Conservation (phyloP, 2,113 vertebrate species). For the Sturnus vulgaris region DNA sequence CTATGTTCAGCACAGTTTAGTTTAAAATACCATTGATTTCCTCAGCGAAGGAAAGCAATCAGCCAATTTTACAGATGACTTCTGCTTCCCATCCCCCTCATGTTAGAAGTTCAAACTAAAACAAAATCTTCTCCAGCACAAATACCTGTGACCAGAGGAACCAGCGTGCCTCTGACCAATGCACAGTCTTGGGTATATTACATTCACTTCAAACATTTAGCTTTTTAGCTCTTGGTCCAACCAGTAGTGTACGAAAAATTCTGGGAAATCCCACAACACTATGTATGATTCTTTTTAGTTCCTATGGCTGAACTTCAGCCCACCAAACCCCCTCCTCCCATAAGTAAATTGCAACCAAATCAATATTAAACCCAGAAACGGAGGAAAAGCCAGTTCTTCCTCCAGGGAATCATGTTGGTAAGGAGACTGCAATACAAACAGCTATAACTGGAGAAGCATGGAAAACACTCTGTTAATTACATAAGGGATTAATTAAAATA, state of each 20-base stretch:
- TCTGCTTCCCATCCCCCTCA: not conserved
- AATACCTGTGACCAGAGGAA: not conserved
- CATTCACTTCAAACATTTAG: not conserved
- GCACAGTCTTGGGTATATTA: not conserved
- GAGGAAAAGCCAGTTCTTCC: not conserved
- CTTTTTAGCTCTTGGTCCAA: not conserved
- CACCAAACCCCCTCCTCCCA: not conserved
- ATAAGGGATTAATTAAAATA: not conserved
- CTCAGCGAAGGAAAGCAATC: not conserved
- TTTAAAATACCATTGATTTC: constrained; percentile 55
- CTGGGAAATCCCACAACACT: not conserved
- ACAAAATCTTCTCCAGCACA: not conserved
- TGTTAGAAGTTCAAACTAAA: constrained; percentile 21
- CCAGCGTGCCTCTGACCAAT: not conserved
- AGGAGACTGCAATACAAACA: not conserved
- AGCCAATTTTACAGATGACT: constrained; percentile 13
- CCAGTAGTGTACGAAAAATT: not conserved
- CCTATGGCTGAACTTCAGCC: not conserved
- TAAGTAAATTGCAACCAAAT: not conserved
- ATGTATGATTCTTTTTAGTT: not conserved
- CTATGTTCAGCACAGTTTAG: constrained; percentile 19
- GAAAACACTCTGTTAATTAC: not conserved
- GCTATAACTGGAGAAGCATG: not conserved
- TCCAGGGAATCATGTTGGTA: not conserved
- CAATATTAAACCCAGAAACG: not conserved